Evolutionary conservation across 2,113 vertebrate genomes (phyloP), one percentile per base, ranked within the genome.

Genomic region (Ictidomys tridecemlineatus): DNA sequence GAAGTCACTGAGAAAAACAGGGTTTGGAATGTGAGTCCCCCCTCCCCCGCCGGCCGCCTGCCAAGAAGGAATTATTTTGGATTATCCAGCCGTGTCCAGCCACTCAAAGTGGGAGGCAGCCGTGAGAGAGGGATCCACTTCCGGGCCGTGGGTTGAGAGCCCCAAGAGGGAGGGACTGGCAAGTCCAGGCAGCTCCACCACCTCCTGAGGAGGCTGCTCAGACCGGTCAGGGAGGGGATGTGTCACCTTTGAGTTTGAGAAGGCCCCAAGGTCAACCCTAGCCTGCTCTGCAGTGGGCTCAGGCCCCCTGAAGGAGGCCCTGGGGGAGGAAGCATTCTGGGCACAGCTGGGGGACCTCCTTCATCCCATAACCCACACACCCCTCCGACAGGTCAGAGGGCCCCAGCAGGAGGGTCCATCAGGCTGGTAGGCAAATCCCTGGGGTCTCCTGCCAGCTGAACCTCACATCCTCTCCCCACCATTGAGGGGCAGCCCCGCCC

Each of bases 41-140:
- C 97, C 63, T 72, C 93, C 89, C 89, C 89, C 70, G 2, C 86
- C 69, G 92, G 97, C 96, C 1, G 95, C 83, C 95, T 97, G 97
- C 97, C 97, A 98, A 94, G 95, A 85, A 84, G 93, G 97, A 97
- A 97, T 97, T 98, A 98, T 97, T 98, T 97, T 96, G 97, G 97
- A 97, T 98, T 97, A 97, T 93, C 96, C 96, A 97, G 97, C 96
- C 95, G 13, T 93, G 94, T 97, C 95, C 97, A 96, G 98, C 85
- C 82, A 92, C 88, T 85, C 87, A 4, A 76, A 42, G 77, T 48
- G 87, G 95, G 69, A 85, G 89, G 90, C 92, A 51, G 53, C 51
- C 42, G 12, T 70, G 95, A 88, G 89, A 94, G 92, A 95, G 65
- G 80, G 93, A 93, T 84, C 95, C 86, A 90, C 92, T 98, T 98